Conservation (phyloP, 2,797 vertebrate genomes). For the Oreochromis mossambicus region DNA sequence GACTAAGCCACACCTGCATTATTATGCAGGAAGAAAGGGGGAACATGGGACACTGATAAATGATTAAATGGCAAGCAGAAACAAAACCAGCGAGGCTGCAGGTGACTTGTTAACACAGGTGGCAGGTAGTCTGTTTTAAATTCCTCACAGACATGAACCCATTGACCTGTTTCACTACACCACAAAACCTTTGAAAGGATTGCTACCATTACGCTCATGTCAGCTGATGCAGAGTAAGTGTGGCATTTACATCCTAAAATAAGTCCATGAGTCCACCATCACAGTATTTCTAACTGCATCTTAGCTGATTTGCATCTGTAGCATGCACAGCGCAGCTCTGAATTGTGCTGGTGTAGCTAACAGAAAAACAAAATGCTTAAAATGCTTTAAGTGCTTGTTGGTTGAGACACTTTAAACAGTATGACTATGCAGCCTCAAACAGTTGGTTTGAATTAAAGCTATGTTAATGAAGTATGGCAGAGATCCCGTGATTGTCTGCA, state of each 20-base stretch:
- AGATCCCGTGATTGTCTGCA: background rate
- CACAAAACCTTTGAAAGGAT: background rate
- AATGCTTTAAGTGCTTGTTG: conserved; percentile 6
- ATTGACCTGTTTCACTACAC: conserved; percentile 16
- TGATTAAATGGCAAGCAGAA: conserved; percentile 35
- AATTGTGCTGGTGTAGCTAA: background rate
- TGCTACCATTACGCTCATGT: conserved; percentile 25
- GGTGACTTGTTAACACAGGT: conserved; percentile 56
- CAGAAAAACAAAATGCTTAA: background rate
- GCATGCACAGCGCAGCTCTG: background rate
- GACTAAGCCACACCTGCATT: conserved; percentile 67
- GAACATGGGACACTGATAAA: conserved; percentile 12
- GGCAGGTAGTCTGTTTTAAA: conserved; percentile 3
- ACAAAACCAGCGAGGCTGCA: conserved; percentile 14
- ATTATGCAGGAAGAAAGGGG: conserved; percentile 46
- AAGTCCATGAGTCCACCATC: background rate
- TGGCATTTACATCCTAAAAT: background rate
- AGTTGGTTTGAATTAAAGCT: background rate
- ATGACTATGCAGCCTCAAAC: background rate
- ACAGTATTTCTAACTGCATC: background rate
- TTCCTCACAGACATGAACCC: conserved; percentile 30
- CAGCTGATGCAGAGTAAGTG: background rate
- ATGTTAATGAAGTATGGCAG: background rate
- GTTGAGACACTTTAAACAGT: conserved; percentile 2
- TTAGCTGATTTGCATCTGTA: background rate